These are phyloP conservation scores for Anthopleura sola DNA, from an alignment of 64 coral and sea anemone species.

Conservation along the genomic window DNA sequence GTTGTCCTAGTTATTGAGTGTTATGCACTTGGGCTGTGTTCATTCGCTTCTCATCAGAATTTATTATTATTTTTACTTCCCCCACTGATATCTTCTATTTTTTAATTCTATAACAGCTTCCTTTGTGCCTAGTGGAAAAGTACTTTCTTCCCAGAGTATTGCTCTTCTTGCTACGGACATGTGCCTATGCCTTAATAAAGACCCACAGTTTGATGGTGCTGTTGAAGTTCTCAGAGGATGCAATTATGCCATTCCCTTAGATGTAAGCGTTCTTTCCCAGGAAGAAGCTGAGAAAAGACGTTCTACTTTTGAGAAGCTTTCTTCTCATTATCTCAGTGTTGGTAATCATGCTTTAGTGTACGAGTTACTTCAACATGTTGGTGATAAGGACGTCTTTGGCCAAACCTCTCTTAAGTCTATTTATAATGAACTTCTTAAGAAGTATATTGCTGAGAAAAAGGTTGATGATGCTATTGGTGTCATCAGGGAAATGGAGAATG, in stretches of 20 bases:
- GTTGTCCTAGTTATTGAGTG: no score
- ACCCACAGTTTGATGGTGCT: slow-evolving; percentile 28
- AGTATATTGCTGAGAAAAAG: slow-evolving; percentile 13
- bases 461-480: slow-evolving; percentile 25
- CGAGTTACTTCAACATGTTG: slow-evolving; percentile 38
- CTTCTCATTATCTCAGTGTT: slow-evolving; percentile 13
- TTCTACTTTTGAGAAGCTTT: slow-evolving; percentile 9
- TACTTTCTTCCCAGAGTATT: slow-evolving; percentile 5
- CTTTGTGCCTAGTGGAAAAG: neutral
- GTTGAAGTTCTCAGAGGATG: slow-evolving; percentile 50
- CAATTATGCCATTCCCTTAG: slow-evolving; percentile 32
- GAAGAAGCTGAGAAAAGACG: slow-evolving; percentile 42
- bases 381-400: slow-evolving; percentile 43
- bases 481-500: slow-evolving; percentile 19
- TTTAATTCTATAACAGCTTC: neutral
- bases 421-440: slow-evolving; percentile 37
- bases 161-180: slow-evolving; percentile 53
- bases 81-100: neutral
- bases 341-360: slow-evolving; percentile 18
- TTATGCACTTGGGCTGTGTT: no score
- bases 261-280: neutral
- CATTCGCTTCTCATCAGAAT: no score
- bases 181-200: slow-evolving; percentile 30
- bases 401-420: slow-evolving; percentile 18
- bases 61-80: neutral